Evolutionary conservation across 1,140 invertebrate genomes (phyloP).

Genomic region (Drosophila sechellia): DNA sequence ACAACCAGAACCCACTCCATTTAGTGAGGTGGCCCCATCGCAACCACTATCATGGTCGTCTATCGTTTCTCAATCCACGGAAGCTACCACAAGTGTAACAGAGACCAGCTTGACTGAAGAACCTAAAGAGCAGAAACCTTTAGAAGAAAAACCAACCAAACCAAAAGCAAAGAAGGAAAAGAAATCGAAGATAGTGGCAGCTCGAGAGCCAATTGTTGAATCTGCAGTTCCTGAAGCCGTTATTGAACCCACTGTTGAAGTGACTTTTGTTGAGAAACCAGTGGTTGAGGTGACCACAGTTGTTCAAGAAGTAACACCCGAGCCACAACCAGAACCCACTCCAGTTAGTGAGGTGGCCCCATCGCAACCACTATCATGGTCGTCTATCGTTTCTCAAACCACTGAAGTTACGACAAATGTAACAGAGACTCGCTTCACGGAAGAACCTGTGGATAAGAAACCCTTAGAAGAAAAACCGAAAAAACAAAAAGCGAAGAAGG

Average conservation of each 20-base stretch:
- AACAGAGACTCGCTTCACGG: not conserved
- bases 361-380: not conserved
- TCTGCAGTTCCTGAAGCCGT: not conserved
- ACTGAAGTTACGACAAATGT: not conserved
- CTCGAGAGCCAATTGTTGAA: constrained; percentile 1
- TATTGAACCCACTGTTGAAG: not conserved
- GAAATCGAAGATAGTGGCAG: constrained; percentile 11
- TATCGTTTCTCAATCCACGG: constrained; percentile 14
- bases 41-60: constrained; percentile 6
- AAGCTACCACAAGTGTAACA: not conserved
- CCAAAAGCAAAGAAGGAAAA: constrained; percentile 33
- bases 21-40: not conserved
- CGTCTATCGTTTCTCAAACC: not conserved
- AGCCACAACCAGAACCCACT: not conserved
- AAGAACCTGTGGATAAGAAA: not conserved
- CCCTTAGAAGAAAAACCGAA: not conserved
- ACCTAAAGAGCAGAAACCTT: constrained; percentile 1
- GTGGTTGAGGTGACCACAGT: not conserved
- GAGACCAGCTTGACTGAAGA: constrained; percentile 1
- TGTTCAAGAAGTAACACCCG: not conserved
- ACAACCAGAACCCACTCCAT: not conserved
- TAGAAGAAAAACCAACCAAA: constrained; percentile 30
- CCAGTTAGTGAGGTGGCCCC: not conserved
- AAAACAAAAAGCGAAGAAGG: not conserved
- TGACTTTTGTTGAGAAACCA: not conserved